Evolutionary conservation across 1,140 invertebrate species (phyloP).

Genomic region (Meteorus sp.): DNA sequence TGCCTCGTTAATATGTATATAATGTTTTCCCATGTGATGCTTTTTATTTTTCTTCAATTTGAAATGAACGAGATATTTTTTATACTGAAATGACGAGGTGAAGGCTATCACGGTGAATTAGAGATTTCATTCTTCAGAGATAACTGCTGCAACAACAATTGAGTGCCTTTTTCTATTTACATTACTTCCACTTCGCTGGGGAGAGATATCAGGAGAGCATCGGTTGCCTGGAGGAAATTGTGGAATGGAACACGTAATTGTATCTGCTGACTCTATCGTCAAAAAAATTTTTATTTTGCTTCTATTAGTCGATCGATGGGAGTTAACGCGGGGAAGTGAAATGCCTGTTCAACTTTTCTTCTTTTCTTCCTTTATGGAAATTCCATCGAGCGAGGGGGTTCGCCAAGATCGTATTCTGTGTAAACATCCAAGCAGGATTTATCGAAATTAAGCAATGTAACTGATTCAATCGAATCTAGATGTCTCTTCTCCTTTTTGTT

Average conservation of each 20-base stretch:
- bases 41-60: constrained; percentile 22
- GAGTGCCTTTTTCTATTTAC: constrained; percentile 19
- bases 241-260: constrained; percentile 13
- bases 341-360: no score
- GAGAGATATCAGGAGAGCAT: constrained; percentile 17
- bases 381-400: no score
- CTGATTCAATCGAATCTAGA: no score
- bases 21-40: constrained; percentile 17
- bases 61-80: constrained; percentile 26
- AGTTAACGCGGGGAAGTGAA: no score
- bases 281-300: no score
- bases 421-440: no score
- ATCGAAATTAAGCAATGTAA: no score
- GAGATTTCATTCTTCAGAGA: constrained; percentile 5
- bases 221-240: constrained; percentile 17
- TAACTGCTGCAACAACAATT: constrained; percentile 17
- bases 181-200: constrained; percentile 17
- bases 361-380: no score
- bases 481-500: no score
- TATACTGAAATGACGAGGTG: no score
- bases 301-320: no score
- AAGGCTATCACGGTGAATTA: neutral
- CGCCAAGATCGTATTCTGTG: no score
- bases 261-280: constrained; percentile 5
- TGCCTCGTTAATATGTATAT: constrained; percentile 27